Percentiles rank a stretch among this genome's conserved stretches.
phyloP scores from a whole-genome alignment of 1,140 invertebrate species.

The Apis florea region DNA sequence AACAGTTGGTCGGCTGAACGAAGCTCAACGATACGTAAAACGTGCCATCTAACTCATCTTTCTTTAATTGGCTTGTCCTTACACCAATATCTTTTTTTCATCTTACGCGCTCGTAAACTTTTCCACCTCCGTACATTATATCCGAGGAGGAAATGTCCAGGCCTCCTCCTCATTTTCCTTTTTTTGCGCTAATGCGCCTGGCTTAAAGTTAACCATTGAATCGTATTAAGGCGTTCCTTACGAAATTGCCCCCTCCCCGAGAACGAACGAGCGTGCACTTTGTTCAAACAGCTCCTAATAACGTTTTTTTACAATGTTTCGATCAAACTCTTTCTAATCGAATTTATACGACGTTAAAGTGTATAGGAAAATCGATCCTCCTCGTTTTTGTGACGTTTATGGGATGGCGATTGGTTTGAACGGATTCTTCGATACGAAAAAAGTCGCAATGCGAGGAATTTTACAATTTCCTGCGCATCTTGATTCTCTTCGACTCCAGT shows the following conservation, averaged over 20 bases:
- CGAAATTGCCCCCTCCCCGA: not conserved
- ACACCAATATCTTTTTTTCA: constrained; percentile 40
- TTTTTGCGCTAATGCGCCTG: not conserved
- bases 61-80: constrained; percentile 55
- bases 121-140: constrained; percentile 15
- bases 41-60: constrained; percentile 50
- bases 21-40: constrained; percentile 39
- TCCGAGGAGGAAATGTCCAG: constrained; percentile 33
- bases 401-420: not conserved
- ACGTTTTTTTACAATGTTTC: constrained; percentile 2
- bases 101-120: constrained; percentile 37
- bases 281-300: constrained; percentile 1
- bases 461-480: not conserved
- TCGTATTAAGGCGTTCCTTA: constrained; percentile 7
- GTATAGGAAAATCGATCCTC: too few species aligned
- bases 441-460: not conserved
- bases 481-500: not conserved
- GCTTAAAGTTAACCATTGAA: constrained; percentile 13
- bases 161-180: not conserved
- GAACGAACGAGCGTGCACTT: not conserved
- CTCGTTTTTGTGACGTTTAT: not conserved
- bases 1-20: not conserved
- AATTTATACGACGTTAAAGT: not conserved
- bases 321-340: constrained; percentile 1
- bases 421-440: not conserved